Evolutionary conservation across 2,113 vertebrate species (phyloP).

Genomic region (Neopipo cinnamomea): DNA sequence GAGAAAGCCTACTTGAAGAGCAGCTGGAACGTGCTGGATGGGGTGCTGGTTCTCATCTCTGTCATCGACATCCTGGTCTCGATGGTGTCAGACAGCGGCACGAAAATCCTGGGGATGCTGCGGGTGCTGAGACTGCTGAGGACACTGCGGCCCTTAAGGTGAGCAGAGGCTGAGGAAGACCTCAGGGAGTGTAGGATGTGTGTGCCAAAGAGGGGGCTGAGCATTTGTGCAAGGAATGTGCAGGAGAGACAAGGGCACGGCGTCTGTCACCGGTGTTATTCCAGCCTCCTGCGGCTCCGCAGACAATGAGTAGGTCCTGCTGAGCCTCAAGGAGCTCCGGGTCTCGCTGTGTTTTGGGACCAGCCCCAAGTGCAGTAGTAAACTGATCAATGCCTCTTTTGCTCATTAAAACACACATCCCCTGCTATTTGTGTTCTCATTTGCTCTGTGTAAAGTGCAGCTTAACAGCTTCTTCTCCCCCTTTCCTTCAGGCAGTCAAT

Average conservation of each 20-base stretch:
- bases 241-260: neutral
- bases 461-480: conserved; percentile 42
- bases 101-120: conserved; percentile 96
- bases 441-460: conserved; percentile 47
- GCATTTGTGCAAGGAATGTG: neutral
- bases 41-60: conserved; percentile 94
- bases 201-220: neutral
- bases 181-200: rapidly evolving
- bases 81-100: conserved; percentile 90
- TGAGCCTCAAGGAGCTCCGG: rapidly evolving
- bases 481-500: conserved; percentile 49
- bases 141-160: conserved; percentile 93
- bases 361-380: neutral
- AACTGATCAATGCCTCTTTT: conserved; percentile 44
- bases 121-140: conserved; percentile 90
- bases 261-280: rapidly evolving
- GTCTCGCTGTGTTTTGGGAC: neutral
- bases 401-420: conserved; percentile 49
- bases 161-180: neutral
- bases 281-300: neutral
- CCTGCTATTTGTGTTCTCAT: conserved; percentile 56
- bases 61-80: conserved; percentile 95
- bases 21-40: conserved; percentile 97
- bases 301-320: neutral
- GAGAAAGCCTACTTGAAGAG: conserved; percentile 92